Base-by-base conservation (phyloP, 2,113 vertebrate genomes). In the Phalacrocorax carbo region DNA sequence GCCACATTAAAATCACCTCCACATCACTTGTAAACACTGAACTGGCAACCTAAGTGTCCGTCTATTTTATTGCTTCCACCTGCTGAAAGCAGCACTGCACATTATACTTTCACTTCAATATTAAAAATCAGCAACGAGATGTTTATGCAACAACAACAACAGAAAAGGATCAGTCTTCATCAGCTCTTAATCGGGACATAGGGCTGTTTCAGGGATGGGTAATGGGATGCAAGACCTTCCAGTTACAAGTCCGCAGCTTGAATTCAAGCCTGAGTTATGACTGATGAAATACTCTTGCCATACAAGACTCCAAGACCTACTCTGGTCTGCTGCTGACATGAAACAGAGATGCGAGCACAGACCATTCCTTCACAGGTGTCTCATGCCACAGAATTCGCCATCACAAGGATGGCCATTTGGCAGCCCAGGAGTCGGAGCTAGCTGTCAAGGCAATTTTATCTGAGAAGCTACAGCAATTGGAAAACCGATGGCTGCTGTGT, bases 11-110 rank as follows among this genome's bases (percentile, higher is more conserved):
- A 85, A 86, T 92, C 95, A 86, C 76, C 69, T 87, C 65, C 86
- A 85, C 82, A 68, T 48, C 48, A 70, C 87, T 88, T 92, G 86
- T 65, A 79, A 97, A 94, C 82, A 92, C 62, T 29, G 51, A 95
- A 96, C 64, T 82, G 58, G 81, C 48, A 93, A 94, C 90, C 88
- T 97, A 94, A 95, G 86, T 97, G 87, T 95, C 90, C 54, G 13
- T 78, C 77, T 95, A 48, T 77, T 94, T 96, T 68, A 82, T 66
- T 66, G 79, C 65, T 65, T 91, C 71, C 57, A 73, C 82, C 89
- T 93, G 96, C 93, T 97, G 90, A 83, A 96, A 97, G 85, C 80
- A 86, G 61, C 71, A 62, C 49, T 85, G 80, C 48, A 81, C 14
- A 27, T 72, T 66, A 79, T 64, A 77, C 58, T 94, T 96, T 29